Evolutionary conservation across 2,113 vertebrate genomes (phyloP).

Genomic region (Probosciger aterrimus): DNA sequence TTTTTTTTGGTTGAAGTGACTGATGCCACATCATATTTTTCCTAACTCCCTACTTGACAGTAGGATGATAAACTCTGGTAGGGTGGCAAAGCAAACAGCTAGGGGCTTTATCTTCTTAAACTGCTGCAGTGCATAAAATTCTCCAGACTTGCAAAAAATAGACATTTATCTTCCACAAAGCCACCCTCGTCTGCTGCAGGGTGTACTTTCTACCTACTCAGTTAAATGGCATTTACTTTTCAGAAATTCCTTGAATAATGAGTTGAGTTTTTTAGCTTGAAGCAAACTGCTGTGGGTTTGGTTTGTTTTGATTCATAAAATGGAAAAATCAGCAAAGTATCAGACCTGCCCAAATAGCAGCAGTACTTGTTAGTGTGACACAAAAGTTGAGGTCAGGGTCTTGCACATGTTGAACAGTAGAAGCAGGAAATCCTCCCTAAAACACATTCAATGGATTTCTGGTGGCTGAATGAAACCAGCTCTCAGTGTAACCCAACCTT

Average conservation of each 20-base stretch:
- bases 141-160: neutral
- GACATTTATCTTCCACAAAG: neutral
- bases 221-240: neutral
- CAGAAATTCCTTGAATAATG: neutral
- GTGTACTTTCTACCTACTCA: neutral
- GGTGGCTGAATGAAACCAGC: neutral
- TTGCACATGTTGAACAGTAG: neutral
- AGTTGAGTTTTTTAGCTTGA: neutral
- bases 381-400: neutral
- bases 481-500: neutral
- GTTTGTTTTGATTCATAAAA: slow-evolving; percentile 13
- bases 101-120: neutral
- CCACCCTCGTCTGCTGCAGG: neutral
- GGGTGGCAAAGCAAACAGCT: neutral
- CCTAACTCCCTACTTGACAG: neutral
- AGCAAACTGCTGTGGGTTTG: slow-evolving; percentile 1
- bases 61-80: neutral
- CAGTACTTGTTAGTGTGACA: neutral
- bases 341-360: neutral
- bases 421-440: slow-evolving; percentile 29
- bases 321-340: neutral
- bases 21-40: neutral
- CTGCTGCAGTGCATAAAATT: neutral
- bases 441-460: neutral
- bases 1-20: neutral